Conservation (phyloP, 1,140 invertebrate genomes). For the Lucilia sericata region DNA sequence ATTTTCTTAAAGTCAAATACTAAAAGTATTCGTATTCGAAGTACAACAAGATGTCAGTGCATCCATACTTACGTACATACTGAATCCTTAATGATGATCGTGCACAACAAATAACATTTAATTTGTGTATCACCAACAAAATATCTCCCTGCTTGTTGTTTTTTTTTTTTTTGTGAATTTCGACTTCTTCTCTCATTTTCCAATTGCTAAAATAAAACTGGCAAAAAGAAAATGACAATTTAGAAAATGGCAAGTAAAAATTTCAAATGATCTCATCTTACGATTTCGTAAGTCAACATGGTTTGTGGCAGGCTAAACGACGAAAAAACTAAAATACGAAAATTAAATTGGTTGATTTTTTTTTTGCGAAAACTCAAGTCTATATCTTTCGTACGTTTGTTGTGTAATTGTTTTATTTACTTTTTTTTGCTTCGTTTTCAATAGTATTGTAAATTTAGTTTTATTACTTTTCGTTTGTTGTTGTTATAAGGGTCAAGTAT, state of each 20-base stretch:
- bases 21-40: too few relatives aligned
- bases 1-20: conserved; percentile 20
- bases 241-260: conserved; percentile 2
- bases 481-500: conserved; percentile 21
- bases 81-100: conserved; percentile 45
- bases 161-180: neutral
- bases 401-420: conserved; percentile 24
- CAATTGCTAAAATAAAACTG: conserved; percentile 15
- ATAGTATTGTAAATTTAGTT: conserved; percentile 34
- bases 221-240: conserved; percentile 41
- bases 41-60: neutral
- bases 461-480: conserved; percentile 21
- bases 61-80: neutral
- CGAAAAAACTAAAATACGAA: neutral
- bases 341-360: conserved; percentile 32
- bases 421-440: neutral
- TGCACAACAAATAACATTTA: conserved; percentile 46
- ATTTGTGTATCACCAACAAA: conserved; percentile 45
- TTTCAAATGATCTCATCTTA: conserved; percentile 42
- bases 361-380: neutral
- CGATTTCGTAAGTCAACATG: conserved; percentile 30
- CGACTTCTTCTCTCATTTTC: conserved; percentile 10
- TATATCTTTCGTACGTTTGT: conserved; percentile 5
- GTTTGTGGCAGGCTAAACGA: neutral
- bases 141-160: conserved; percentile 24